A percentile compares a stretch with the other conserved stretches of the same genome.
Evolutionary conservation across 2,888 invertebrate species (phyloP).

Genomic region (Leucophenga montana): DNA sequence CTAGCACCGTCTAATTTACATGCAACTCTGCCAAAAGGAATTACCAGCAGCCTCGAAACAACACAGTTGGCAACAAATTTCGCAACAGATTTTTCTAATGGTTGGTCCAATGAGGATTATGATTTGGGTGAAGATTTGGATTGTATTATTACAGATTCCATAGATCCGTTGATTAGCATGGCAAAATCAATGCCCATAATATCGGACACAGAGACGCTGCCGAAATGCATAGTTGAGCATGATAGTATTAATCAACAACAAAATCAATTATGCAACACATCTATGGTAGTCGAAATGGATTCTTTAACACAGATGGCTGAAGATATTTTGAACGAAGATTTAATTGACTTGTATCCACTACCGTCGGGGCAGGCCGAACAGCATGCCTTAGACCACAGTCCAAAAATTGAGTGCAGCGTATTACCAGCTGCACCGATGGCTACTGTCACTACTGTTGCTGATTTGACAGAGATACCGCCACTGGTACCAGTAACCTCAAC

Average conservation of each 20-base stretch:
- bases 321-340: constrained; percentile 52
- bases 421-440: constrained; percentile 42
- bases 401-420: not conserved
- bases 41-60: not conserved
- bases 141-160: constrained; percentile 56
- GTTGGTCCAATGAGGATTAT: constrained; percentile 58
- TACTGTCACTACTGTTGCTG: constrained; percentile 21
- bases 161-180: constrained; percentile 14
- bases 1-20: constrained; percentile 67
- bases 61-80: constrained; percentile 25
- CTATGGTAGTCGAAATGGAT: not conserved
- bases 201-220: not conserved
- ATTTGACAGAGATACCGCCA: constrained; percentile 51
- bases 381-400: not conserved
- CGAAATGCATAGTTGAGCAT: not conserved
- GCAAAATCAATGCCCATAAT: not conserved
- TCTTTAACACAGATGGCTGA: constrained; percentile 35
- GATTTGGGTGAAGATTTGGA: constrained; percentile 62
- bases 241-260: not conserved
- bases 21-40: constrained; percentile 33
- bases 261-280: not conserved
- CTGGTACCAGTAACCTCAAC: constrained; percentile 53
- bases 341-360: constrained; percentile 25
- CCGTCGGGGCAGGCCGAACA: not conserved
- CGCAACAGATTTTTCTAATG: constrained; percentile 35